Evolutionary conservation across 2,888 invertebrate genomes (phyloP), one percentile per base, ranked within the genome.

Genomic region (Drosophila kuntzei): DNA sequence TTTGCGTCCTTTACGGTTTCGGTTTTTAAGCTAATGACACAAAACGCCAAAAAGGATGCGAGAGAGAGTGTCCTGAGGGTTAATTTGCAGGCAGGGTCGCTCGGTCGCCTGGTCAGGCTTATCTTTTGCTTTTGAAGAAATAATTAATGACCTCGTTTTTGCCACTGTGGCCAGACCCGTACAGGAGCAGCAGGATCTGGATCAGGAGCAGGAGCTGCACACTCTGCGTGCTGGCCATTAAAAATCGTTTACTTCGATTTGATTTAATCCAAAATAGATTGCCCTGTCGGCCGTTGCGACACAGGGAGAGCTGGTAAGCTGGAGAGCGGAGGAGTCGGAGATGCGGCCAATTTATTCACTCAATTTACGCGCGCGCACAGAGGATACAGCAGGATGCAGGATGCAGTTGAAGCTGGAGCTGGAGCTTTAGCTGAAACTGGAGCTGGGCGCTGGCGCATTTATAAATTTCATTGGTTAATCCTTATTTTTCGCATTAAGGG

Each of bases 221-320:
- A 8, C 39, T 47, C 62, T 71, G 76, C 65, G 53, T 60, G 66
- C 71, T 67, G 71, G 80, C 92, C 92, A 91, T 91, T 91, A 91
- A 91, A 91, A 91, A 92, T 91, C 91, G 91, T 92, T 91, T 92
- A 91, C 91, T 92, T 91, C 92, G 92, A 91, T 91, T 92, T 91
- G 91, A 91, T 91, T 91, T 91, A 92, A 91, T 91, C 91, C 92
- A 89, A 87, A 90, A 90, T 90, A 90, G 89, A 91, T 90, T 91
- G 87, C 82, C 82, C 74, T 76, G 79, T 82, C 88, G 77, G 55
- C 57, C 76, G 67, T 58, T 44, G 64, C 59, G 60, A 59, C 41
- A 49, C 59, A 47, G 51, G 46, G 55, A 25, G 59, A 25, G 44
- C 4, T 20, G 25, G 3, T 59, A 47, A 60, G 18, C 7, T 16